Conservation (phyloP, 2,113 vertebrate genomes). For the Aegotheles bennettii region DNA sequence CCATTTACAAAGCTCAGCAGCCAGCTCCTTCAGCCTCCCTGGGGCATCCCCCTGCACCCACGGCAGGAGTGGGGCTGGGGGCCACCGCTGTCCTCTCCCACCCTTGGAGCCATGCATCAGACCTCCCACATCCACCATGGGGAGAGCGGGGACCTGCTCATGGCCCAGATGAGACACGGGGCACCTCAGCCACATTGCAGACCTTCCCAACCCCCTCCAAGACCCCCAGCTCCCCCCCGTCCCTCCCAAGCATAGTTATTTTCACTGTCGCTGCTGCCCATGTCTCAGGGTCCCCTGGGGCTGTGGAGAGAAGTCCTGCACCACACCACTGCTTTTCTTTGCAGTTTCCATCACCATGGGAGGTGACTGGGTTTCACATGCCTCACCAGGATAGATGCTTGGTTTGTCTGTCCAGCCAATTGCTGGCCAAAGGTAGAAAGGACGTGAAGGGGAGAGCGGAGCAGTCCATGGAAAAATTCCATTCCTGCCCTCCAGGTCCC, state of each 20-base stretch:
- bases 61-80: neutral
- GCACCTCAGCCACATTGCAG: neutral
- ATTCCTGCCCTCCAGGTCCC: neutral
- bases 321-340: neutral
- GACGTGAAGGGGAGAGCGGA: neutral
- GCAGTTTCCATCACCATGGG: neutral
- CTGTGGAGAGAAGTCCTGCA: neutral
- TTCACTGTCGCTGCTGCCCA: neutral
- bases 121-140: neutral
- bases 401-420: neutral
- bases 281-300: neutral
- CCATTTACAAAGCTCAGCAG: constrained; percentile 44
- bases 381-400: neutral
- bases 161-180: neutral
- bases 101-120: neutral
- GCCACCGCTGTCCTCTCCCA: fast-evolving
- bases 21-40: neutral
- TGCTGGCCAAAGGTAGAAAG: neutral
- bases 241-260: neutral
- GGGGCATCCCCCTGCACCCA: neutral
- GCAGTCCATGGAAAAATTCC: neutral
- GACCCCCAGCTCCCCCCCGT: neutral
- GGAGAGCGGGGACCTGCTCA: neutral
- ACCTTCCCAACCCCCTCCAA: neutral
- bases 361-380: neutral